Percentiles rank a stretch among this genome's conserved stretches.
These are phyloP conservation scores for Hydropotes inermis DNA, from an alignment of 2,113 vertebrate species.

Conservation along the genomic window DNA sequence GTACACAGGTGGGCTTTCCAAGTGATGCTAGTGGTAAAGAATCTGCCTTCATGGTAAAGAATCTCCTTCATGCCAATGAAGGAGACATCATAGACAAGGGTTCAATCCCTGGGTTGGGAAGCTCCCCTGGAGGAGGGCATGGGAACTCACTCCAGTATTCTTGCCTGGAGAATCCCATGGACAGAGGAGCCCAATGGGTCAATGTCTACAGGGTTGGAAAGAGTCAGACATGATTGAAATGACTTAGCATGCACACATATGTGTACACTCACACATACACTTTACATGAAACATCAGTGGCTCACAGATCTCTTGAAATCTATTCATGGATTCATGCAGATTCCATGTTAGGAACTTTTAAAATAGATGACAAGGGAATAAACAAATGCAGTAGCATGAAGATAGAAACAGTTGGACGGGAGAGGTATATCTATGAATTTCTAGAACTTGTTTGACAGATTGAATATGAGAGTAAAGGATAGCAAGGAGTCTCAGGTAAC, in stretches of 20 bases:
- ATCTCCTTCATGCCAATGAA: neutral
- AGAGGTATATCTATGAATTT: neutral
- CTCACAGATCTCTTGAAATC: neutral
- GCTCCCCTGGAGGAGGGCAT: neutral
- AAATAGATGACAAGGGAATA: neutral
- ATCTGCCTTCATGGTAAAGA: neutral
- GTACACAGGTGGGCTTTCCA: neutral
- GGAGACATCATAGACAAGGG: neutral
- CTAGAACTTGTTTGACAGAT: neutral
- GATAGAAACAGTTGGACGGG: neutral
- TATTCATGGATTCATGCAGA: neutral
- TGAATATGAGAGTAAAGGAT: neutral
- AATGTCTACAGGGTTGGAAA: neutral
- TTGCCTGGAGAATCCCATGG: neutral
- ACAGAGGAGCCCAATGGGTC: neutral
- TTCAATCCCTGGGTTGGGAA: neutral
- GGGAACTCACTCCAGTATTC: neutral
- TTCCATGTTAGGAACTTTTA: neutral
- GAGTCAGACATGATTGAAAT: neutral
- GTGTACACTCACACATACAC: neutral
- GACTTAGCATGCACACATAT: neutral
- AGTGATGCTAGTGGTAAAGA: neutral
- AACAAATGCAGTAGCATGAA: neutral
- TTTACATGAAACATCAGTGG: neutral
- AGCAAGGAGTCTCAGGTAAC: neutral